These are phyloP conservation scores for Astropecten irregularis DNA, from an alignment of 53 echinoderm and acorn worm species.

Conservation along the genomic window DNA sequence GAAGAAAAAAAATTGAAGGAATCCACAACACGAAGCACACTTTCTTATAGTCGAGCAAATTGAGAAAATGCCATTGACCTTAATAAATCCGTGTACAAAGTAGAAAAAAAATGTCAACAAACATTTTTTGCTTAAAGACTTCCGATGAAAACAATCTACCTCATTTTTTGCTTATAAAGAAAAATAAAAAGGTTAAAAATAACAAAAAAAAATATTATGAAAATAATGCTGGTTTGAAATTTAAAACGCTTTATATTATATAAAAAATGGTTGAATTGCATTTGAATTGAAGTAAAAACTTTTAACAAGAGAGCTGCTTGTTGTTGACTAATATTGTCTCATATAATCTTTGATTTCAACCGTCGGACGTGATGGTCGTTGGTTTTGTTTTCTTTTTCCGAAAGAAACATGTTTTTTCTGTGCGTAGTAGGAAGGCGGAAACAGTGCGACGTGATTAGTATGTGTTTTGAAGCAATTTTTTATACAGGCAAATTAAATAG, in stretches of 20 bases:
- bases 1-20: no score
- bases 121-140: constrained; percentile 45
- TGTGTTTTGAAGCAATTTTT: no score
- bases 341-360: no score
- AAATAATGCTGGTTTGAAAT: constrained; percentile 12
- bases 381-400: no score
- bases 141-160: constrained; percentile 38
- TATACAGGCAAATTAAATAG: no score
- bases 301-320: constrained; percentile 17
- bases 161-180: constrained; percentile 38
- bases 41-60: no score
- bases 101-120: background rate
- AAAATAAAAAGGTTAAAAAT: background rate
- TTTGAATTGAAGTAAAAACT: background rate
- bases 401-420: background rate
- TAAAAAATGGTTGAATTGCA: constrained; percentile 39
- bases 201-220: no score
- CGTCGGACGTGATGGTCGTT: no score
- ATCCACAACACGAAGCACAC: no score
- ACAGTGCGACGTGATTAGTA: background rate
- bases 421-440: background rate
- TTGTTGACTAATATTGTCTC: no score
- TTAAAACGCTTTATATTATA: constrained; percentile 35
- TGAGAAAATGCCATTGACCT: background rate
- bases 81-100: background rate